Evolutionary conservation across 2,888 invertebrate genomes (phyloP).

Genomic region (Cinara cedri): DNA sequence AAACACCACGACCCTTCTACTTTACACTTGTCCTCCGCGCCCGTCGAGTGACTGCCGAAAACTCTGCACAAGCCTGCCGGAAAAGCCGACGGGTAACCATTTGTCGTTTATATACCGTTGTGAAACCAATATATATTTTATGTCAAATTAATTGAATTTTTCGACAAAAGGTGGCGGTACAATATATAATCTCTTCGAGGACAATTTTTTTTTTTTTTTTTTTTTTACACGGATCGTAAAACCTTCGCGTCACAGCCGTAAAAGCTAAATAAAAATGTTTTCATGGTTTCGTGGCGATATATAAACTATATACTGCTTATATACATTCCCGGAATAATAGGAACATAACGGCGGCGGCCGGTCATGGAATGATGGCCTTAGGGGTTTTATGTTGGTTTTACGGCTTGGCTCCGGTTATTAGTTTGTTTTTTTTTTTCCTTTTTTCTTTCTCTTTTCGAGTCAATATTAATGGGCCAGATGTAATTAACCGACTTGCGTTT

Average conservation of each 20-base stretch:
- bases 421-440: constrained; percentile 21
- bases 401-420: constrained; percentile 18
- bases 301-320: not conserved
- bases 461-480: constrained; percentile 13
- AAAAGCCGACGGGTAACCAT: not conserved
- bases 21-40: not conserved
- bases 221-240: constrained; percentile 2
- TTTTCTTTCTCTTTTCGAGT: constrained; percentile 5
- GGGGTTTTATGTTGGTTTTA: constrained; percentile 34
- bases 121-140: constrained; percentile 8
- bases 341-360: not conserved
- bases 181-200: not conserved
- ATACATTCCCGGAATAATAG: not conserved
- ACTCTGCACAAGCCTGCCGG: not conserved
- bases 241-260: constrained; percentile 17
- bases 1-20: constrained; percentile 27
- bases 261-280: constrained; percentile 31
- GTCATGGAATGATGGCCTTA: not conserved
- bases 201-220: not conserved
- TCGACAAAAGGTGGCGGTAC: not conserved
- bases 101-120: not conserved
- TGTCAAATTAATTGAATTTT: constrained; percentile 44
- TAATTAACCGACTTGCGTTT: constrained; percentile 32
- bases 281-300: too few species aligned
- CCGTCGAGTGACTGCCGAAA: constrained; percentile 20